These are phyloP conservation scores for Spheniscus humboldti DNA, from an alignment of 2,797 vertebrate species.

Conservation along the genomic window DNA sequence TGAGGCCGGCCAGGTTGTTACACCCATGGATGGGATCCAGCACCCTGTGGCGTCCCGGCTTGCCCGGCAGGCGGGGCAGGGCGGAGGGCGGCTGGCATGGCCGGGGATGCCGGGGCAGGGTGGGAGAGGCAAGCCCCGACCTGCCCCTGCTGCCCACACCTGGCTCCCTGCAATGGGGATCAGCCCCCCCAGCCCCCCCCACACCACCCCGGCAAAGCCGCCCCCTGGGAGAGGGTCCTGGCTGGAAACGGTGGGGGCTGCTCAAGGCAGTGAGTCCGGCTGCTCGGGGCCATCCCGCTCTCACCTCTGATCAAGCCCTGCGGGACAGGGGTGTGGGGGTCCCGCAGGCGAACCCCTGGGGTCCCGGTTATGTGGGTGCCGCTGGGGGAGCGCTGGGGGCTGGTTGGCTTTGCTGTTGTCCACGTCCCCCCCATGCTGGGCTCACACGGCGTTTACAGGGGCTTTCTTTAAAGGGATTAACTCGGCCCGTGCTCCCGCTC, in stretches of 20 bases:
- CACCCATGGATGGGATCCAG: not conserved
- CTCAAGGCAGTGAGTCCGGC: not conserved
- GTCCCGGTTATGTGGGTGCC: not conserved
- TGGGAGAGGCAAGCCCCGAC: not conserved
- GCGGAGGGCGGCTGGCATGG: not conserved
- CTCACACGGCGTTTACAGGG: rapidly evolving
- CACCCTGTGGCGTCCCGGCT: not conserved
- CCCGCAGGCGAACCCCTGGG: rapidly evolving
- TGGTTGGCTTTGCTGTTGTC: not conserved
- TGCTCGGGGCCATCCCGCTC: not conserved
- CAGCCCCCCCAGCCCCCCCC: not conserved
- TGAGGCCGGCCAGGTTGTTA: not conserved
- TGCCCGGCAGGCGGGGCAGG: not conserved
- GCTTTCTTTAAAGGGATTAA: not conserved
- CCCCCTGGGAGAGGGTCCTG: no score
- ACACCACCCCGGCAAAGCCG: rapidly evolving
- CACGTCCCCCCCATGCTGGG: rapidly evolving
- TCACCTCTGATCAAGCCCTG: rapidly evolving
- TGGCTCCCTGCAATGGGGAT: not conserved
- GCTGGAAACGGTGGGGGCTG: not conserved
- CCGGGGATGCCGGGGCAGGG: not conserved
- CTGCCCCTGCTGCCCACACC: not conserved
- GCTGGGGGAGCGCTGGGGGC: not conserved
- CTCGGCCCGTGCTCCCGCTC: not conserved
- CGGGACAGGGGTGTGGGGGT: rapidly evolving